Evolutionary conservation across 2,888 invertebrate genomes (phyloP).

Genomic region (Adelphocoris suturalis): DNA sequence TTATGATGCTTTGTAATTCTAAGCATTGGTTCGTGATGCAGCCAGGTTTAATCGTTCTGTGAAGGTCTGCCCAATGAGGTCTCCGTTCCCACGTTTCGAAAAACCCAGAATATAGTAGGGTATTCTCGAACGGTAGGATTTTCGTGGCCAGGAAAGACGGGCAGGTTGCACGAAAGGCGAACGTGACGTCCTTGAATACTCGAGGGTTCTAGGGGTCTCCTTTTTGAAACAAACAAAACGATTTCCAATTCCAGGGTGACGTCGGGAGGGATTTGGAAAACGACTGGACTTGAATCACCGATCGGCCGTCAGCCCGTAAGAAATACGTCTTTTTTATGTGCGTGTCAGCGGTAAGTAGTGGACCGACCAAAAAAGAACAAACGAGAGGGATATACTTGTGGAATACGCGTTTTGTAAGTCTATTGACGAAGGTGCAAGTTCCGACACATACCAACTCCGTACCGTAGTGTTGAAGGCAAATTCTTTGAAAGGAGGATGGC

Average conservation of each 20-base stretch:
- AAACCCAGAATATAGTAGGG: not conserved
- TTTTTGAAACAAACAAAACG: slow-evolving; percentile 54
- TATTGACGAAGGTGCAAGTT: not conserved
- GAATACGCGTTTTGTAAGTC: not conserved
- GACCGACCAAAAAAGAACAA: not conserved
- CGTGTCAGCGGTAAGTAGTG: slow-evolving; percentile 7
- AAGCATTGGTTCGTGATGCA: too few relatives aligned
- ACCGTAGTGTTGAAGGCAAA: too few relatives aligned
- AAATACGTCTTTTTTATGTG: not conserved
- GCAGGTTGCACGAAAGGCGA: not conserved
- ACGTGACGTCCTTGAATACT: slow-evolving; percentile 57
- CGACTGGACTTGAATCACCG: slow-evolving; percentile 20
- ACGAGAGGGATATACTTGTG: not conserved
- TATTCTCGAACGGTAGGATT: not conserved
- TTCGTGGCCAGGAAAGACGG: slow-evolving; percentile 14
- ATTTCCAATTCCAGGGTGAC: slow-evolving; percentile 47
- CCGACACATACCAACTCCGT: not conserved
- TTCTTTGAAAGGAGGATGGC: not conserved
- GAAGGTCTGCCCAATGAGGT: not conserved
- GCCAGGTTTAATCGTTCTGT: too few relatives aligned
- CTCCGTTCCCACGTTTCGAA: slow-evolving; percentile 6
- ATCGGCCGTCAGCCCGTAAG: not conserved
- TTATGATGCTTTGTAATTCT: too few relatives aligned
- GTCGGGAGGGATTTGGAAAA: slow-evolving; percentile 32
- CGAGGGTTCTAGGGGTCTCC: not conserved